phyloP scores from a whole-genome alignment of 2,888 invertebrate genomes.

The Galerucella nymphaeae region DNA sequence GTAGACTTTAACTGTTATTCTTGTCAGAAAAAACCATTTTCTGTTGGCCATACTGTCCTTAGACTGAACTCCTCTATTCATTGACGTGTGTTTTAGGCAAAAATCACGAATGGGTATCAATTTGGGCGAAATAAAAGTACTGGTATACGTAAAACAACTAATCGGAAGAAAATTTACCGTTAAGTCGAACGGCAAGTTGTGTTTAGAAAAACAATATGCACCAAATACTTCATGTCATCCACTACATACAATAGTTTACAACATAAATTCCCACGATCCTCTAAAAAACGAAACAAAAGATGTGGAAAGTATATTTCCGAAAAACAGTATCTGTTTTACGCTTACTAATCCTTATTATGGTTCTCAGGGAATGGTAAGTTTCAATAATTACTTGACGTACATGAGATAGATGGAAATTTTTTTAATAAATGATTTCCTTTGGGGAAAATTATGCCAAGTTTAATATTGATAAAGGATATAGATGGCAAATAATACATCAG shows the following conservation, averaged over 20 bases:
- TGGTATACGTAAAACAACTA: conserved; percentile 79
- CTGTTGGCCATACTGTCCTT: too few relatives aligned
- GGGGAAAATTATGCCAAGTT: too few relatives aligned
- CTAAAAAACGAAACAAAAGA: conserved; percentile 58
- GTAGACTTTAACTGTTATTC: too few relatives aligned
- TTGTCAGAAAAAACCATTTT: too few relatives aligned
- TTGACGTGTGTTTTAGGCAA: conserved; percentile 67
- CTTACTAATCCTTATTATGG: conserved; percentile 84
- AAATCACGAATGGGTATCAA: conserved; percentile 82
- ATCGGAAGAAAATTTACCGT: conserved; percentile 75
- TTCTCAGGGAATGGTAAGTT: conserved; percentile 76
- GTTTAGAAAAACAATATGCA: conserved; percentile 80
- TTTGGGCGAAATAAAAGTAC: conserved; percentile 73
- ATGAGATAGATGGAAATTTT: neutral
- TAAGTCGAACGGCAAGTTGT: conserved; percentile 72
- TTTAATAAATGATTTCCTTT: neutral
- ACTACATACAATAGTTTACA: conserved; percentile 73
- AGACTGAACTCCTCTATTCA: too few relatives aligned
- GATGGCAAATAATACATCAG: too few relatives aligned
- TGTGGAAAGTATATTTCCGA: conserved; percentile 75
- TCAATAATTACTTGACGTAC: conserved; percentile 5
- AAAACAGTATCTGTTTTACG: conserved; percentile 78
- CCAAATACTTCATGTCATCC: conserved; percentile 73
- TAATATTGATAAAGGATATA: too few relatives aligned
- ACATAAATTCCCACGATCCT: conserved; percentile 66